phyloP scores from a whole-genome alignment of 2,797 vertebrate species.

The Sarcophilus harrisii region DNA sequence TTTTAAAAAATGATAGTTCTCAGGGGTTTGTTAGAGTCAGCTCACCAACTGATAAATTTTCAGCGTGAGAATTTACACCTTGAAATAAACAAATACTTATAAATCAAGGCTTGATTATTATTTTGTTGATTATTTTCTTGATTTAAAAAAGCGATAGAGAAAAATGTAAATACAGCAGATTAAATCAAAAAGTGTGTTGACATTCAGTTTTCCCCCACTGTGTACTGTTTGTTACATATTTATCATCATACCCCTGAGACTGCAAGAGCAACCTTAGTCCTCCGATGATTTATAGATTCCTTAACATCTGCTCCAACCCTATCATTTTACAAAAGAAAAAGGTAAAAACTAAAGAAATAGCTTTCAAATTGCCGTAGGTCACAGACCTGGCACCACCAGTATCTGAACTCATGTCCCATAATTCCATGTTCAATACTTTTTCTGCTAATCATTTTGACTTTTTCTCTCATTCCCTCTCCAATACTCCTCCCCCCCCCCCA shows the following conservation, averaged over 20 bases:
- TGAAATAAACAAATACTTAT: not conserved
- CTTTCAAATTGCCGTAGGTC: not conserved
- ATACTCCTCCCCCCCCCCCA: too few species aligned
- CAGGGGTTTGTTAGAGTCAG: not conserved
- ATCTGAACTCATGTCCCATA: not conserved
- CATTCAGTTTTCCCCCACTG: not conserved
- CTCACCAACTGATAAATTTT: not conserved
- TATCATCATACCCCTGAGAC: not conserved
- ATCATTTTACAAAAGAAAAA: not conserved
- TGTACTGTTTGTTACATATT: not conserved
- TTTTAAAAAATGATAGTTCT: not conserved
- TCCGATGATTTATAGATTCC: not conserved
- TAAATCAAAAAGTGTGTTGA: not conserved
- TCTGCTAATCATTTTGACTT: not conserved
- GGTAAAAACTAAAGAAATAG: constrained; percentile 8
- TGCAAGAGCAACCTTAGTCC: not conserved
- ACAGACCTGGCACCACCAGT: not conserved
- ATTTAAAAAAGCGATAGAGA: not conserved
- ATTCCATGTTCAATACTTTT: not conserved
- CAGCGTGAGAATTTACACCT: not conserved
- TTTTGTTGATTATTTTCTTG: not conserved
- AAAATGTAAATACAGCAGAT: not conserved
- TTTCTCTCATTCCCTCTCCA: not conserved
- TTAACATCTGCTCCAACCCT: not conserved
- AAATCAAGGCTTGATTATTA: not conserved